Percentiles rank a stretch among this genome's conserved stretches.
phyloP scores from a whole-genome alignment of 2,797 vertebrate species.

The Trachurus trachurus region DNA sequence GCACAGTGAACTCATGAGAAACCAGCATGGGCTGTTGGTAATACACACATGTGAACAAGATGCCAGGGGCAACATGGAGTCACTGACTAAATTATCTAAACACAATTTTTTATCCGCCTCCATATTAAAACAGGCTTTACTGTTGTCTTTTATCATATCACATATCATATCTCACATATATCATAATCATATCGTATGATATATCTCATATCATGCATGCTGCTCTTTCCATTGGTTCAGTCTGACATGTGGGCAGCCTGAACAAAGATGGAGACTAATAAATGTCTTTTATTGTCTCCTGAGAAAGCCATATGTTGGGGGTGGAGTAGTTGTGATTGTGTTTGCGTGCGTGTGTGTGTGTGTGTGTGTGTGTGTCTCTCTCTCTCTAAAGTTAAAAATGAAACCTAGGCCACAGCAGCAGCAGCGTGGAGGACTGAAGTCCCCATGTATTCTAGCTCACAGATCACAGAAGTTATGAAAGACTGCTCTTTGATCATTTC shows the following conservation, averaged over 20 bases:
- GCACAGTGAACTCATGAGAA: slow-evolving; percentile 54
- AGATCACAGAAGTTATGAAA: slow-evolving; percentile 75
- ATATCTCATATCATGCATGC: neutral
- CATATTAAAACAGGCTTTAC: slow-evolving; percentile 37
- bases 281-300: slow-evolving; percentile 55
- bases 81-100: slow-evolving; percentile 66
- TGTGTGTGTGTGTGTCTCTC: slow-evolving; percentile 2
- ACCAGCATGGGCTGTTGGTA: slow-evolving; percentile 53
- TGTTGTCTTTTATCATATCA: slow-evolving; percentile 14
- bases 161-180: neutral
- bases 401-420: slow-evolving; percentile 49
- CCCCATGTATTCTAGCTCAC: slow-evolving; percentile 58
- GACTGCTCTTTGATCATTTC: slow-evolving; percentile 79
- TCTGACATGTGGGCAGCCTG: slow-evolving; percentile 36
- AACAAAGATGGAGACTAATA: slow-evolving; percentile 46
- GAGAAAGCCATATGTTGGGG: slow-evolving; percentile 62
- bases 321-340: slow-evolving; percentile 33
- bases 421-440: slow-evolving; percentile 60
- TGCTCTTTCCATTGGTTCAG: slow-evolving; percentile 26
- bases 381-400: slow-evolving; percentile 50
- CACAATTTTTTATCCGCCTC: slow-evolving; percentile 61
- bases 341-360: slow-evolving; percentile 9
- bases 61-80: slow-evolving; percentile 64
- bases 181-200: neutral
- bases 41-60: slow-evolving; percentile 59